Evolutionary conservation across 2,888 invertebrate species (phyloP).

Genomic region (Cantharis lateralis): DNA sequence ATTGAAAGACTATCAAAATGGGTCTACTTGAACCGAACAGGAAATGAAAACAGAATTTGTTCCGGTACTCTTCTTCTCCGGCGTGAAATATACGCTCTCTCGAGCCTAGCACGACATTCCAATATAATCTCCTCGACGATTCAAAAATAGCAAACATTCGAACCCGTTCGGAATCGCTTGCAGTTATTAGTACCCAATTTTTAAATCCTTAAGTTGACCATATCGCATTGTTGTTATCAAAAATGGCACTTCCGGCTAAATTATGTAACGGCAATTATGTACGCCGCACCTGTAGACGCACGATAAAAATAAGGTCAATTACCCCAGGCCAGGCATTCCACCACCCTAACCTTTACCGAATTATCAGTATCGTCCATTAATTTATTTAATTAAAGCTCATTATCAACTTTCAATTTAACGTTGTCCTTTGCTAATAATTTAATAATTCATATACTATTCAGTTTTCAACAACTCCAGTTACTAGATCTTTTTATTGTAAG

Average conservation of each 20-base stretch:
- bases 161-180: not conserved
- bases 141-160: not conserved
- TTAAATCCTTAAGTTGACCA: not conserved
- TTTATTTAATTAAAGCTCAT: not conserved
- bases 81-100: not conserved
- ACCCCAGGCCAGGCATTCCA: not conserved
- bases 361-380: not conserved
- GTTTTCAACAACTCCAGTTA: too few species aligned
- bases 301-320: constrained; percentile 7
- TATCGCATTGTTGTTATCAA: constrained; percentile 4
- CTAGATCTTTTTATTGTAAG: too few species aligned
- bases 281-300: constrained; percentile 20
- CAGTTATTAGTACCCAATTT: not conserved
- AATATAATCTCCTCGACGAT: not conserved
- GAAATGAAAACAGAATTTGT: not conserved
- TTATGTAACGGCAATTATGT: constrained; percentile 14
- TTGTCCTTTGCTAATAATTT: too few species aligned
- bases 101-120: not conserved
- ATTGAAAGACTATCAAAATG: not conserved
- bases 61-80: not conserved
- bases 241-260: constrained; percentile 14
- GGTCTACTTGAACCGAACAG: not conserved
- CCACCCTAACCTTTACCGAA: not conserved
- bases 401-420: too few species aligned
- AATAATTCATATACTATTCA: too few species aligned